Base-by-base conservation (phyloP, 2,113 vertebrate species). In the Xerus inauris region DNA sequence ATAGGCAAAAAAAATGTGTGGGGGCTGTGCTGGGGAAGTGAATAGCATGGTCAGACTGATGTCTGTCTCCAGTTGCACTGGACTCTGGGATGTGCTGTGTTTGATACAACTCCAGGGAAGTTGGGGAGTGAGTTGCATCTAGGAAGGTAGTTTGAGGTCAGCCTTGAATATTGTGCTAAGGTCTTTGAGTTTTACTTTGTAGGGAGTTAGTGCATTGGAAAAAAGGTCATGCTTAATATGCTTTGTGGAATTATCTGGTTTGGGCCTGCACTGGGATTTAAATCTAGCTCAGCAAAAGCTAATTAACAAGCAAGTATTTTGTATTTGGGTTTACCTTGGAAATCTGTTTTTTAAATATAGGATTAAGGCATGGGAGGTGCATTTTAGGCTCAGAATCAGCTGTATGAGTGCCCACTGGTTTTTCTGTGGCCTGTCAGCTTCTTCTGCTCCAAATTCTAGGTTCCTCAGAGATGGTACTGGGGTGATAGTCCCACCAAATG, bases 301-400 rank as follows among this genome's bases (percentile, higher is more conserved):
- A 87, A 90, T 93, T 91, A 96, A 79, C 87, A 94, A 91, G 80
- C 54, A 94, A 76, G 32, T 81, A 76, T 73, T 94, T 87, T 57
- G 32, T 73, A 75, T 95, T 93, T 86, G 64, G 19, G 9, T 86
- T 97, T 95, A 94, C n/a, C 35, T 73, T 91, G 26, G 62, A 85
- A 67, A 97, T 95, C 69, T 84, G 59, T n/a, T 67, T 95, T 97
- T 95, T 91, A 88, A 96, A 94, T 79, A 88, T 69, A 75, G 65
- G 62, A 89, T 94, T 84, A 77, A 64, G 5, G 42, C 12, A 45
- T 59, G 76, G 38, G n/a, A 45, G 0, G 32, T n/a, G 28, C n/a
- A 73, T 85, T 90, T 90, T 17, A 65, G 59, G 45, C 38, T 88
- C 28, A 64, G 14, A 14, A 20, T 76, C n/a, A 89, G n/a, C 65